A percentile compares a stretch with the other conserved stretches of the same genome.
Evolutionary conservation across 2,113 vertebrate species (phyloP).

Genomic region (Misgurnus anguillicaudatus): DNA sequence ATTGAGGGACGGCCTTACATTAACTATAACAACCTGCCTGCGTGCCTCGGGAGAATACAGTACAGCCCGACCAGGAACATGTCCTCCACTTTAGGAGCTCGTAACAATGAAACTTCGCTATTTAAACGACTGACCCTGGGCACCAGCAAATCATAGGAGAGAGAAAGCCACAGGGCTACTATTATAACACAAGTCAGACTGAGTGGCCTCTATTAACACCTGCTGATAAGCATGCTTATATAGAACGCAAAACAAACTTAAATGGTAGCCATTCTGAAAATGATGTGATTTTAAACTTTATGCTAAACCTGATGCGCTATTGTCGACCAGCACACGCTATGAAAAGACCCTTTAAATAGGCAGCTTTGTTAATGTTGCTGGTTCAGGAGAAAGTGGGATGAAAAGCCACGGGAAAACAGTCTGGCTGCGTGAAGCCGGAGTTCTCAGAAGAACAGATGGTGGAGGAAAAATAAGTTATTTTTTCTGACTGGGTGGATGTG

Average conservation of each 20-base stretch:
- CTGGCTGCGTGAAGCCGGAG: conserved; percentile 43
- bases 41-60: conserved; percentile 8
- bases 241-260: conserved; percentile 58
- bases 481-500: conserved; percentile 30
- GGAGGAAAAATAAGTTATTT: background rate
- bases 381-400: background rate
- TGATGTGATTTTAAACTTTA: conserved; percentile 17
- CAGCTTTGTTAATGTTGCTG: background rate
- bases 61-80: conserved; percentile 28
- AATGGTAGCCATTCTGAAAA: background rate
- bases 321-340: background rate
- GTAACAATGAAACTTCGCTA: conserved; percentile 15
- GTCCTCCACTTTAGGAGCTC: conserved; percentile 14
- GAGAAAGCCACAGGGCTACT: conserved; percentile 54
- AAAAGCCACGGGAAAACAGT: conserved; percentile 3
- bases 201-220: conserved; percentile 65
- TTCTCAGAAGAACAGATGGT: conserved; percentile 30
- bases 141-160: conserved; percentile 40
- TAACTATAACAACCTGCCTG: background rate
- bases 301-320: background rate
- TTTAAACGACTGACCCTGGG: conserved; percentile 31
- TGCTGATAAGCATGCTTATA: conserved; percentile 56
- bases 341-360: conserved; percentile 6
- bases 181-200: conserved; percentile 49
- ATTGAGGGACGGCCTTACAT: conserved; percentile 5